Percentiles rank a stretch among this genome's conserved stretches.
These are phyloP conservation scores for Nothocercus julius DNA, from an alignment of 2,113 vertebrate species.

Conservation along the genomic window DNA sequence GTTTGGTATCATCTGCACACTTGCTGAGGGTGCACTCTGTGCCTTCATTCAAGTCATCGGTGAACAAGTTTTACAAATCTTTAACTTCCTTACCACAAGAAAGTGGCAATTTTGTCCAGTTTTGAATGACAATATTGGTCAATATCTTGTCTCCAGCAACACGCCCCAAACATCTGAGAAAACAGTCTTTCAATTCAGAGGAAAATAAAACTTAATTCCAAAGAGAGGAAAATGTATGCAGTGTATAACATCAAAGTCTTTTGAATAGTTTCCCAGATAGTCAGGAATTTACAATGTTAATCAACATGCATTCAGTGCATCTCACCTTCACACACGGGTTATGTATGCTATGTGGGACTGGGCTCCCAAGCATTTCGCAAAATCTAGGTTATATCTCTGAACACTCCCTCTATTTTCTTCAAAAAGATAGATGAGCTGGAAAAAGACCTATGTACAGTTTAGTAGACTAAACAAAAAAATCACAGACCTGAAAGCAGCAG, in stretches of 20 bases:
- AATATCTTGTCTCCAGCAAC: neutral
- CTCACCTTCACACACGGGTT: neutral
- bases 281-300: neutral
- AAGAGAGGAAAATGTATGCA: neutral
- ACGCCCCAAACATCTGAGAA: neutral
- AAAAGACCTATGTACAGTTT: neutral
- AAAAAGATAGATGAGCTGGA: neutral
- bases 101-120: neutral
- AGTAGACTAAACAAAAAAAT: neutral
- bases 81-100: neutral
- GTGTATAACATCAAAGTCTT: neutral
- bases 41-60: too few species aligned
- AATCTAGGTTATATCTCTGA: neutral
- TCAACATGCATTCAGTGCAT: neutral
- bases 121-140: neutral
- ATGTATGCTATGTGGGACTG: fast-evolving
- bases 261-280: neutral
- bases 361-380: neutral
- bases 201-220: neutral
- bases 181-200: neutral
- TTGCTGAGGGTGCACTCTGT: too few species aligned
- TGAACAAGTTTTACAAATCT: neutral
- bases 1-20: too few species aligned
- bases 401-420: neutral
- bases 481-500: neutral